These are phyloP conservation scores for Plebejus anna DNA, from an alignment of 2,888 invertebrate genomes.

Conservation along the genomic window DNA sequence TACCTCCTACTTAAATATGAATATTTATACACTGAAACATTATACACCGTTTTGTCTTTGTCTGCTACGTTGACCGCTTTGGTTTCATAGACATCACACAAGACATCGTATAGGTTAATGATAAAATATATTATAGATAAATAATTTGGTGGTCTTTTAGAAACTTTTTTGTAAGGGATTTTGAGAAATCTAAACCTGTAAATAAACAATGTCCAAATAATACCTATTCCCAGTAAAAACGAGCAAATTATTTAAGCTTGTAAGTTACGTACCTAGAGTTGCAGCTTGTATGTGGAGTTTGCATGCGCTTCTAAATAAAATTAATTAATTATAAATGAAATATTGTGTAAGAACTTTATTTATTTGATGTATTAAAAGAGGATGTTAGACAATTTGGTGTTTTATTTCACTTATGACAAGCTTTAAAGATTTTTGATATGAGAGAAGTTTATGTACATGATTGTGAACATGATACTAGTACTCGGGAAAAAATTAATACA, in stretches of 20 bases:
- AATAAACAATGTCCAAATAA: background rate
- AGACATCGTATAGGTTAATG: no score
- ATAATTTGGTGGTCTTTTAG: background rate
- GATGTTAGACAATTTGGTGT: conserved; percentile 60
- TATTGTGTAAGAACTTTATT: conserved; percentile 61
- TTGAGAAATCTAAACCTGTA: background rate
- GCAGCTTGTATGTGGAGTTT: conserved; percentile 45
- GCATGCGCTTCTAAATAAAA: conserved; percentile 63
- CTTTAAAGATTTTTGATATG: background rate
- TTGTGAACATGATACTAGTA: no score
- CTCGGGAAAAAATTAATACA: no score
- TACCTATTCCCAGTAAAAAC: conserved; percentile 15
- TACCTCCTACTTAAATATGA: no score
- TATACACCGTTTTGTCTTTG: no score
- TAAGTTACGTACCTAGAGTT: conserved; percentile 52
- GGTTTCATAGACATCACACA: no score
- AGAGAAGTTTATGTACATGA: no score
- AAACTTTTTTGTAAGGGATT: background rate
- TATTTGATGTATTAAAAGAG: conserved; percentile 72
- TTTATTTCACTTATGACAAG: conserved; percentile 34
- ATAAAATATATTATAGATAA: no score
- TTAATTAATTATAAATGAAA: conserved; percentile 43
- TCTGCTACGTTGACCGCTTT: no score
- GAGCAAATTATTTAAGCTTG: conserved; percentile 43
- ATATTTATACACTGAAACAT: no score